Evolutionary conservation across 2,797 vertebrate species (phyloP), one percentile per base, ranked within the genome.

Genomic region (Neosalanx taihuensis): DNA sequence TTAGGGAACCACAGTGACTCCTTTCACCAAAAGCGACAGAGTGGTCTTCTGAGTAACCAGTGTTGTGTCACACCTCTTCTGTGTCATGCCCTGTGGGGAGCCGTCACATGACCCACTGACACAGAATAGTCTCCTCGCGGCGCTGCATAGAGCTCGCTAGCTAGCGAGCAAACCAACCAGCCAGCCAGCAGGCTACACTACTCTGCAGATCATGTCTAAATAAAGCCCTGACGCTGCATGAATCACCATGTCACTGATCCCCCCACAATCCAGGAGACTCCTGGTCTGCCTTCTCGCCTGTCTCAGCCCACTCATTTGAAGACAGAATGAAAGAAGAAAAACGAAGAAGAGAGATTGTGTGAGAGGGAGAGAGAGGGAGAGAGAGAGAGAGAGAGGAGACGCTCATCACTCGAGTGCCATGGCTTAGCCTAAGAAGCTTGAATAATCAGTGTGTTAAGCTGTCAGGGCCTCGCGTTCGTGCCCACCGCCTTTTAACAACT

Each of bases 381-480:
- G 73, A 78, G 78, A 77, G 76, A 80, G 83, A 83, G 84, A 82
- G 84, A 75, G 79, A 84, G 87, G 82, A 87, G 88, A 89, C 86
- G 83, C 87, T 91, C 85, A 84, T 92, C 90, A 91, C 81, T 85
- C 84, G 83, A 89, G 83, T 84, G 87, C 86, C 78, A 81, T 82
- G 85, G 92, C 91, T 92, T 92, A 93, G 87, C 75, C 77, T 92
- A 92, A 93, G 92, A 93, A 87, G 91, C 91, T 92, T 92, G 90
- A 92, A 92, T 91, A 92, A 92, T 93, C 92, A 92, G 89, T 84
- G 84, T 87, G 88, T 90, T 92, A 93, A 92, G 91, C 91, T 90
- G 91, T 88, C 88, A 85, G 86, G 41, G 81, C 80, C 81, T 84
- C 89, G 81, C 72, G 83, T 85, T 85, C 81, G 73, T 88, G 91